Conservation (phyloP, 2,113 vertebrate species). For the Danio rerio region DNA sequence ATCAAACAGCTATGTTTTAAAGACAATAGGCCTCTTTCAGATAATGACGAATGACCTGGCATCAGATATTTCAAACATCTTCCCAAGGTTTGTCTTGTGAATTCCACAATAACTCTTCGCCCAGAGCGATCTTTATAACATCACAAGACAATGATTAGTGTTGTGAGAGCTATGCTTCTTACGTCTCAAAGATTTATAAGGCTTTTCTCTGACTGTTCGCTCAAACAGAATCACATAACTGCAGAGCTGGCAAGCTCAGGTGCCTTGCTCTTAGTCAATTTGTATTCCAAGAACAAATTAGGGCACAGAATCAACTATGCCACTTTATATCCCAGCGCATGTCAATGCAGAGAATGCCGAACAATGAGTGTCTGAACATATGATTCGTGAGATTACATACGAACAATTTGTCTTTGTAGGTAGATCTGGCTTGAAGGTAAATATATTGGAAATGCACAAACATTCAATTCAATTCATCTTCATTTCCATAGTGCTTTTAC, state of each 20-base stretch:
- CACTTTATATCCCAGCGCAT: constrained; percentile 66
- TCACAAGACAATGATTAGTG: not conserved
- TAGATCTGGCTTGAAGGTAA: constrained; percentile 69
- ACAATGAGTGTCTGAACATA: constrained; percentile 66
- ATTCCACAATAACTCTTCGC: not conserved
- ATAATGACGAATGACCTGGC: not conserved
- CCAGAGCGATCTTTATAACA: not conserved
- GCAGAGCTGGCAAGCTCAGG: constrained; percentile 46
- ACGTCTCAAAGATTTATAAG: not conserved
- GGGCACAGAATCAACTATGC: constrained; percentile 66
- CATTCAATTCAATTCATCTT: not conserved
- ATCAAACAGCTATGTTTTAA: not conserved
- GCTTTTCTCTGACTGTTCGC: constrained; percentile 23
- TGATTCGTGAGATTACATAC: constrained; percentile 72
- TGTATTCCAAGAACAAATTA: constrained; percentile 58
- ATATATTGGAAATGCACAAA: constrained; percentile 74
- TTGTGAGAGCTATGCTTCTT: not conserved
- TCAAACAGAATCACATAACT: constrained; percentile 43
- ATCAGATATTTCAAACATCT: not conserved
- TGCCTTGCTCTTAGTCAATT: constrained; percentile 51
- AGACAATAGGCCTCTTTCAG: constrained; percentile 16
- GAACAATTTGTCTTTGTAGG: constrained; percentile 77
- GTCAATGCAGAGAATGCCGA: constrained; percentile 61
- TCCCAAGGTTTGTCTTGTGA: not conserved
- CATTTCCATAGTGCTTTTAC: no score